phyloP scores from a whole-genome alignment of 2,797 vertebrate species.

The Gymnodraco acuticeps region DNA sequence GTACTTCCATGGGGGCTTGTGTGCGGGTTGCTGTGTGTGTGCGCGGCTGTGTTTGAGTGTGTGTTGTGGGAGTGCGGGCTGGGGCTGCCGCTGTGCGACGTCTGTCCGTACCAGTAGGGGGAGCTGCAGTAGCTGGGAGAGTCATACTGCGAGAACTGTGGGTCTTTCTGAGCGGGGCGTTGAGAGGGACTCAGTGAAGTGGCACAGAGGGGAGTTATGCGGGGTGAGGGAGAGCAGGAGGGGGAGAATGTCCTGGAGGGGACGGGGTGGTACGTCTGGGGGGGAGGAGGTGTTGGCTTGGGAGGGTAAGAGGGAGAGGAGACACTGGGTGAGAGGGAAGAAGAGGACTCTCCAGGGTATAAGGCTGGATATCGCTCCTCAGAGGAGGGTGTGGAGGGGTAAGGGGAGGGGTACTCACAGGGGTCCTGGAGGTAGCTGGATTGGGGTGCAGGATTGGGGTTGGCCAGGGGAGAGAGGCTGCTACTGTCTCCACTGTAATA shows the following conservation, averaged over 20 bases:
- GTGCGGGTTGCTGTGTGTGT: slow-evolving; percentile 73
- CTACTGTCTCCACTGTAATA: slow-evolving; percentile 99
- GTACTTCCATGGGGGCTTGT: slow-evolving; percentile 86
- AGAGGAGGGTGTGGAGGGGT: slow-evolving; percentile 96
- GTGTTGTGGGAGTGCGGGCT: slow-evolving; percentile 90
- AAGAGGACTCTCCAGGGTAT: slow-evolving; percentile 91
- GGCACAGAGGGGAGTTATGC: slow-evolving; percentile 85
- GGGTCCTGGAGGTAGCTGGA: slow-evolving; percentile 92
- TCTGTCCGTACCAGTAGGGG: slow-evolving; percentile 95
- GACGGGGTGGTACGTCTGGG: slow-evolving; percentile 86
- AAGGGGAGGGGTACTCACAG: slow-evolving; percentile 96
- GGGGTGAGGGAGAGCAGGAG: slow-evolving; percentile 92
- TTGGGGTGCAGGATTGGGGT: slow-evolving; percentile 82
- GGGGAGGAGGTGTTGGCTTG: slow-evolving; percentile 85
- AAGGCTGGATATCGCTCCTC: slow-evolving; percentile 95
- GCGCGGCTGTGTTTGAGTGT: slow-evolving; percentile 73
- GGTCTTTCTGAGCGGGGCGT: slow-evolving; percentile 84
- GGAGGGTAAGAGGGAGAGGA: slow-evolving; percentile 91
- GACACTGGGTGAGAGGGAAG: slow-evolving; percentile 90
- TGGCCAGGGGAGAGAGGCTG: slow-evolving; percentile 96
- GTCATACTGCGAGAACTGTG: slow-evolving; percentile 95
- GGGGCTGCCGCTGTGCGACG: slow-evolving; percentile 90
- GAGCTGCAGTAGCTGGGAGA: slow-evolving; percentile 97
- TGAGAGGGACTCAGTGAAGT: slow-evolving; percentile 84
- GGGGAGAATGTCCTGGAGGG: slow-evolving; percentile 95